Conservation (phyloP, 2,797 vertebrate genomes). For the Otolemur crassicaudatus region DNA sequence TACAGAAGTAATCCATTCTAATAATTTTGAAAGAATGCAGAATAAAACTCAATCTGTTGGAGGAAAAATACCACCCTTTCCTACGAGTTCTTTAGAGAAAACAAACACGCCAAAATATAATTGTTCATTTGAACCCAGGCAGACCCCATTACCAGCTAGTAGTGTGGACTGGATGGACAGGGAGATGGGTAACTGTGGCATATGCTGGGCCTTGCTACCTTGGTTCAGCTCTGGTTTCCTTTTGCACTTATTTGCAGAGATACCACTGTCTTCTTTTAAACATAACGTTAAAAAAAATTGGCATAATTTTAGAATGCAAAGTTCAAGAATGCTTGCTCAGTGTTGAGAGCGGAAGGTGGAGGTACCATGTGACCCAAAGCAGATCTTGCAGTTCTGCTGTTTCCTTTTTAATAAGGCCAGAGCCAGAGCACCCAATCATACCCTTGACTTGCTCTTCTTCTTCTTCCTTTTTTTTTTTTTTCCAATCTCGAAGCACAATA, state of each 20-base stretch:
- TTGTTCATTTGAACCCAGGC: not conserved
- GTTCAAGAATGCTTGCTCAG: constrained; percentile 30
- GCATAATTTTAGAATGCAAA: not conserved
- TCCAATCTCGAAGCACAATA: not conserved
- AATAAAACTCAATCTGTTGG: not conserved
- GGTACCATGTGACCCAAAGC: not conserved
- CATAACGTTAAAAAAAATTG: not conserved
- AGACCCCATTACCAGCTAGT: not conserved
- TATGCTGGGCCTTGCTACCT: not conserved
- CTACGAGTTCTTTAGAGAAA: not conserved
- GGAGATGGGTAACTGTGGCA: not conserved
- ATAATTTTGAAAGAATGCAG: constrained; percentile 49
- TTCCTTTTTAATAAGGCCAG: constrained; percentile 7
- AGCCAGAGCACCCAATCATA: not conserved
- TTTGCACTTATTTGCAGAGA: constrained; percentile 10
- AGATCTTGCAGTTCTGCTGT: not conserved
- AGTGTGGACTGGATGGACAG: not conserved
- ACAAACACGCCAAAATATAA: not conserved
- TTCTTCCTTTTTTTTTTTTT: not conserved
- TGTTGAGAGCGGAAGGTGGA: not conserved
- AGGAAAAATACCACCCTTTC: not conserved
- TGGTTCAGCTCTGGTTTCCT: not conserved
- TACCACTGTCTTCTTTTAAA: constrained; percentile 42
- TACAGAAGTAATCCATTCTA: not conserved
- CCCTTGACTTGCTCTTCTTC: not conserved